Evolutionary conservation across 2,113 vertebrate genomes (phyloP).

Genomic region (Nyctibius bracteatus): DNA sequence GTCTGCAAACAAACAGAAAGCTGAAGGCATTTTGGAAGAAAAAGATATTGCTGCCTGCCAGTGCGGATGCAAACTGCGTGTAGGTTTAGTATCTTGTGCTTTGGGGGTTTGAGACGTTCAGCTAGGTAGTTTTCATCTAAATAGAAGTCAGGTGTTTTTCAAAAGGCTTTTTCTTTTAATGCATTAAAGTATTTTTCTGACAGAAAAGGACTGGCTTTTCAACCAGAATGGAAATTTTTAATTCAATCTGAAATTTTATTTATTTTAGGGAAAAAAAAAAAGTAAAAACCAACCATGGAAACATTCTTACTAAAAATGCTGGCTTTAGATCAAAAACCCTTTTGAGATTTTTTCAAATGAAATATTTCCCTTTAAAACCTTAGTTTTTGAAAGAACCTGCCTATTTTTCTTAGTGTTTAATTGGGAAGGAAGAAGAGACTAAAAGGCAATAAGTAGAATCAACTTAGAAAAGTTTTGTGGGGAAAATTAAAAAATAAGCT

Average conservation of each 20-base stretch:
- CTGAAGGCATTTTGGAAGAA: slow-evolving; percentile 23
- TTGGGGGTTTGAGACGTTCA: slow-evolving; percentile 7
- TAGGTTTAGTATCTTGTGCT: neutral
- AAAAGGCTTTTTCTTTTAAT: neutral
- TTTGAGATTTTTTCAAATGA: slow-evolving; percentile 29
- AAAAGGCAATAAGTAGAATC: neutral
- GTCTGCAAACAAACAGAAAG: neutral
- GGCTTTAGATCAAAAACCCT: neutral
- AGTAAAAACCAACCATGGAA: neutral
- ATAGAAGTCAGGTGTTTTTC: slow-evolving; percentile 38
- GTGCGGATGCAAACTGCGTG: neutral
- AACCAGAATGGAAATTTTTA: slow-evolving; percentile 49
- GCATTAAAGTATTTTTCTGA: slow-evolving; percentile 23
- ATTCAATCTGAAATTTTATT: slow-evolving; percentile 37
- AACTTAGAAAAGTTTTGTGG: neutral
- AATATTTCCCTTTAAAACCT: slow-evolving; percentile 22
- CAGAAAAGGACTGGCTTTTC: neutral
- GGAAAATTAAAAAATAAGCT: neutral
- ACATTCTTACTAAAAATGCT: neutral
- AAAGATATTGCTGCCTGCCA: neutral
- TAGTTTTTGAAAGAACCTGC: neutral
- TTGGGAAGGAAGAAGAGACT: neutral
- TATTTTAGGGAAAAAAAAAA: neutral
- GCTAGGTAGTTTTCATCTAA: slow-evolving; percentile 8
- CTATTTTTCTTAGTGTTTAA: neutral